Evolutionary conservation across 2,888 invertebrate species (phyloP).

Genomic region (Glomeris marginata): DNA sequence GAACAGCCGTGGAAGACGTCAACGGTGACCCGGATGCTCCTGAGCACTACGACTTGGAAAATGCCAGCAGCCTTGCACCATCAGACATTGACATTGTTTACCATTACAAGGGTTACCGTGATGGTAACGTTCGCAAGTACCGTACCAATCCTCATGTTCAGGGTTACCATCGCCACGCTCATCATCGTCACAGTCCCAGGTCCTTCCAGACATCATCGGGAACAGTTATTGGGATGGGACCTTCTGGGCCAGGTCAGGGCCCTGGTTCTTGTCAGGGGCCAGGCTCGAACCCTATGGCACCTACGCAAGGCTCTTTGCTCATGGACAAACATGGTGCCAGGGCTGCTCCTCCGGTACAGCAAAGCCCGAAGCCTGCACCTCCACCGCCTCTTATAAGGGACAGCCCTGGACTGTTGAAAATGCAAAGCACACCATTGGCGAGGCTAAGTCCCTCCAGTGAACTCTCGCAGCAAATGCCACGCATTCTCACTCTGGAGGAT

Average conservation of each 20-base stretch:
- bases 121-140: slow-evolving; percentile 66
- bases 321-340: no score
- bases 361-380: slow-evolving; percentile 23
- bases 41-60: slow-evolving; percentile 91
- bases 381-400: slow-evolving; percentile 21
- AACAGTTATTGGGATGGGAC: slow-evolving; percentile 26
- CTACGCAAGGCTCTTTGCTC: slow-evolving; percentile 19
- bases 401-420: slow-evolving; percentile 38
- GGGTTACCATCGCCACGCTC: slow-evolving; percentile 37
- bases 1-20: slow-evolving; percentile 28
- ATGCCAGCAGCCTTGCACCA: slow-evolving; percentile 92
- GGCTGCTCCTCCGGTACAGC: slow-evolving; percentile 14
- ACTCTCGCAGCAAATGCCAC: slow-evolving; percentile 74
- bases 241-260: slow-evolving; percentile 35
- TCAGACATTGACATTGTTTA: slow-evolving; percentile 94
- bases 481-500: slow-evolving; percentile 82
- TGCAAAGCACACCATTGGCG: slow-evolving; percentile 81
- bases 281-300: no score
- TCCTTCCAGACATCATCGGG: slow-evolving; percentile 33
- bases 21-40: slow-evolving; percentile 50
- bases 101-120: slow-evolving; percentile 84
- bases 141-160: slow-evolving; percentile 53
- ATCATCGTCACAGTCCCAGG: slow-evolving; percentile 61
- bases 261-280: no score
- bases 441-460: slow-evolving; percentile 83